A percentile compares a stretch with the other conserved stretches of the same genome.
Conservation (phyloP, 2,113 vertebrate species). For the Alectura lathami region DNA sequence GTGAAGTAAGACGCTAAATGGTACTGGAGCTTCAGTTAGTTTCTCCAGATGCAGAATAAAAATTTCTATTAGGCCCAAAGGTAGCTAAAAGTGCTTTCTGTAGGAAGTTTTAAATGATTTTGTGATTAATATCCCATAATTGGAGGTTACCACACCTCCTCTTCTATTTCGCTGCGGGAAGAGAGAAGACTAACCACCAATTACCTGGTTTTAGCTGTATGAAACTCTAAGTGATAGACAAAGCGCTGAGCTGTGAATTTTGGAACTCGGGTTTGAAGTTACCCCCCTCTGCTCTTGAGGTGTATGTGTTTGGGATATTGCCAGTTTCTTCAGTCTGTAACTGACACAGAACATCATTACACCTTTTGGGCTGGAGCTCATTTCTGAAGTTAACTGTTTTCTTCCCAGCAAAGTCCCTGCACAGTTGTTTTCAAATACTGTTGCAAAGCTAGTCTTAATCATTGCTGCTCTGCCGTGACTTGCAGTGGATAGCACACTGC, state of each 20-base stretch:
- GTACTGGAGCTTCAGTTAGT: background rate
- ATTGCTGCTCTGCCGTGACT: background rate
- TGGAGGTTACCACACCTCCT: background rate
- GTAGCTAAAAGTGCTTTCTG: background rate
- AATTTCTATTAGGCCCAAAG: constrained; percentile 1
- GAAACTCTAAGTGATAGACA: background rate
- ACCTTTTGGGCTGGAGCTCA: background rate
- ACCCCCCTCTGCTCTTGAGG: background rate
- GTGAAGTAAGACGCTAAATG: background rate
- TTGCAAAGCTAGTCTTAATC: background rate
- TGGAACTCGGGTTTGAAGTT: background rate
- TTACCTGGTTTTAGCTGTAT: background rate
- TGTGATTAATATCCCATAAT: background rate
- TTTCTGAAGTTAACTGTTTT: background rate
- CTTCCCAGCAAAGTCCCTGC: background rate
- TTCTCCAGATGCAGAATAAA: constrained; percentile 6
- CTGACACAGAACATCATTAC: background rate
- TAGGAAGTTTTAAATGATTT: background rate
- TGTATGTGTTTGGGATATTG: background rate
- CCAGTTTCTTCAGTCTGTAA: background rate
- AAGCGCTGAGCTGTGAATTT: background rate
- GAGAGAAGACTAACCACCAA: background rate
- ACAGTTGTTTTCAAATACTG: background rate
- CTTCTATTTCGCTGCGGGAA: background rate
- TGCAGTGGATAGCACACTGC: background rate